Evolutionary conservation across 37 sponge, comb jelly and placozoan genomes (phyloP).

Genomic region (Bolinopsis microptera): DNA sequence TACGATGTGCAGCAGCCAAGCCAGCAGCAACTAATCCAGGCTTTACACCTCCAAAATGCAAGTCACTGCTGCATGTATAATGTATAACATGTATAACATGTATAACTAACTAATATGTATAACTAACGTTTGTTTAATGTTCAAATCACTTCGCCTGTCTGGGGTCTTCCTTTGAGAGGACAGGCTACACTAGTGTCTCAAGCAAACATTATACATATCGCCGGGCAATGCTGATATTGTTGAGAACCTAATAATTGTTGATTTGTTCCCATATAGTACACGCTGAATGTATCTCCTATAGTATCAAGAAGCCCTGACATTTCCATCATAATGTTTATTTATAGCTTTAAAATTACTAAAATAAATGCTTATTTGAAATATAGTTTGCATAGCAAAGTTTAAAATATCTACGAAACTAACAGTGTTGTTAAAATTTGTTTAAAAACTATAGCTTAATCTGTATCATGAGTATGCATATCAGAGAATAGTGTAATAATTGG

Average conservation of each 20-base stretch:
- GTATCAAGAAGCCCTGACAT: not conserved
- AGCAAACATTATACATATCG: not conserved
- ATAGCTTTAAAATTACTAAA: not conserved
- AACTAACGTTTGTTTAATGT: not conserved
- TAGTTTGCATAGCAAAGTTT: no score
- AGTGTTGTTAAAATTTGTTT: no score
- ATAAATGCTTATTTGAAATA: no score
- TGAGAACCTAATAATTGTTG: not conserved
- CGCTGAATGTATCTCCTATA: not conserved
- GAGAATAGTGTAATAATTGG: no score
- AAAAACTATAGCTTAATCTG: no score
- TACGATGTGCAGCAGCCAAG: not conserved
- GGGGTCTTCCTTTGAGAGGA: not conserved
- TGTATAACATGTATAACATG: no score
- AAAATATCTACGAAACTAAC: no score
- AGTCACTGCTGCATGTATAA: not conserved
- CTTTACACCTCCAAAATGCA: constrained; percentile 57
- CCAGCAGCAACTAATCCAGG: not conserved
- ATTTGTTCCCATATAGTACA: not conserved
- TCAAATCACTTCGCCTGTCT: not conserved
- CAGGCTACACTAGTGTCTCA: not conserved
- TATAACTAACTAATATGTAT: no score
- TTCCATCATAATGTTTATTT: not conserved
- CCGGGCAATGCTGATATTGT: not conserved
- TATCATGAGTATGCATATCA: no score